Evolutionary conservation across 2,797 vertebrate species (phyloP).

Genomic region (Mallotus villosus): DNA sequence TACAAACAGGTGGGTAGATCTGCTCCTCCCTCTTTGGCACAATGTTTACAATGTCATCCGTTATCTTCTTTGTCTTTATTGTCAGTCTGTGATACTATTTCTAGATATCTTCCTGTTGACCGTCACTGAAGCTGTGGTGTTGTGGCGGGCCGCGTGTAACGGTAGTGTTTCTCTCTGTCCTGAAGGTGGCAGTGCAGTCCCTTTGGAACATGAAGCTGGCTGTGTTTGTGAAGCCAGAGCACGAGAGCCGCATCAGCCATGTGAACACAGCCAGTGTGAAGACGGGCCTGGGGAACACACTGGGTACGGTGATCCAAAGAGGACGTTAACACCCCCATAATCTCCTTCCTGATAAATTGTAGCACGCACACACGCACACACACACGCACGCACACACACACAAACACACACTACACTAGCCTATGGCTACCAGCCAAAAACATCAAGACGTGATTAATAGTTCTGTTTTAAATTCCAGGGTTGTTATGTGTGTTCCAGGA

Average conservation of each 20-base stretch:
- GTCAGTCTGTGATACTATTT: neutral
- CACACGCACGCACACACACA: conserved; percentile 15
- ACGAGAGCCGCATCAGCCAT: conserved; percentile 74
- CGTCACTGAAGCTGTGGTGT: neutral
- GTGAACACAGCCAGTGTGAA: conserved; percentile 80
- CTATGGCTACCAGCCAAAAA: conserved; percentile 7
- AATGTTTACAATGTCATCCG: neutral
- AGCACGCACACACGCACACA: neutral
- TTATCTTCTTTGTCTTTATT: neutral
- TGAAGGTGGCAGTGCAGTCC: conserved; percentile 83
- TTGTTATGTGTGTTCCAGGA: conserved; percentile 57
- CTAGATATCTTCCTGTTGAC: neutral
- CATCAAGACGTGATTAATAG: conserved; percentile 6
- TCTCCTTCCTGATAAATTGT: neutral
- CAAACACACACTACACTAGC: conserved; percentile 14
- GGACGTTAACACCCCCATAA: neutral
- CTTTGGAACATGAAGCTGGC: conserved; percentile 83
- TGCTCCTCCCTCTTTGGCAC: neutral
- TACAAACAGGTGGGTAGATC: conserved; percentile 74
- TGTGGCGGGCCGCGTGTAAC: neutral
- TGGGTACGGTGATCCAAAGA: conserved; percentile 66
- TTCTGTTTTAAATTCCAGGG: neutral
- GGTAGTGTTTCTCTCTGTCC: conserved; percentile 55
- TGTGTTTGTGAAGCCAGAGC: conserved; percentile 78
- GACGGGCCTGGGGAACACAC: conserved; percentile 80